phyloP scores from a whole-genome alignment of 2,888 invertebrate genomes.

The Cerceris ruficornis region DNA sequence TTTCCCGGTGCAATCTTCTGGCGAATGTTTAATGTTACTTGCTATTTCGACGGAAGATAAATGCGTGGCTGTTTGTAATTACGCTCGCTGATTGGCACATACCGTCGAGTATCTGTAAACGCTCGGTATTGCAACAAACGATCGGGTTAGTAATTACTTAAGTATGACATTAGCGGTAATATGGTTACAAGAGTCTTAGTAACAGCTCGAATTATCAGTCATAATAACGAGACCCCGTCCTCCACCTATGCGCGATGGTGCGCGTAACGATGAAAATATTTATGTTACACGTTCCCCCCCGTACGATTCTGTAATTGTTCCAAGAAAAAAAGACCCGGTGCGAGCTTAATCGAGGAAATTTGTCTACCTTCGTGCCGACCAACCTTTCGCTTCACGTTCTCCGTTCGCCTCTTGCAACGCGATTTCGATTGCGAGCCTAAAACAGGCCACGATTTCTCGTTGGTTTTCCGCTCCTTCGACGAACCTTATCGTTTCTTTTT shows the following conservation, averaged over 20 bases:
- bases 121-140: constrained; percentile 39
- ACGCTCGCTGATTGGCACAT: too few relatives aligned
- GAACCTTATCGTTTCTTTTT: not conserved
- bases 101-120: constrained; percentile 1
- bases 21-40: too few relatives aligned
- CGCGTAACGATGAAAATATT: constrained; percentile 36
- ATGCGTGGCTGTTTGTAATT: too few relatives aligned
- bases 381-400: not conserved
- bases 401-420: not conserved
- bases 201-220: constrained; percentile 29
- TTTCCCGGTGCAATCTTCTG: too few relatives aligned
- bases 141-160: constrained; percentile 28
- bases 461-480: not conserved
- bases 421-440: too few relatives aligned
- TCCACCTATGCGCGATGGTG: not conserved
- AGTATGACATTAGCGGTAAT: constrained; percentile 27
- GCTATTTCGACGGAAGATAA: too few relatives aligned
- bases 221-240: constrained; percentile 29
- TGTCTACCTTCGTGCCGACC: constrained; percentile 1
- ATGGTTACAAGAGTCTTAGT: constrained; percentile 10
- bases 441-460: too few relatives aligned
- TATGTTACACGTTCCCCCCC: not conserved
- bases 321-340: not conserved
- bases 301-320: constrained; percentile 36
- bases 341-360: not conserved